phyloP scores from a whole-genome alignment of 2,797 vertebrate species.

The Lacerta agilis region DNA sequence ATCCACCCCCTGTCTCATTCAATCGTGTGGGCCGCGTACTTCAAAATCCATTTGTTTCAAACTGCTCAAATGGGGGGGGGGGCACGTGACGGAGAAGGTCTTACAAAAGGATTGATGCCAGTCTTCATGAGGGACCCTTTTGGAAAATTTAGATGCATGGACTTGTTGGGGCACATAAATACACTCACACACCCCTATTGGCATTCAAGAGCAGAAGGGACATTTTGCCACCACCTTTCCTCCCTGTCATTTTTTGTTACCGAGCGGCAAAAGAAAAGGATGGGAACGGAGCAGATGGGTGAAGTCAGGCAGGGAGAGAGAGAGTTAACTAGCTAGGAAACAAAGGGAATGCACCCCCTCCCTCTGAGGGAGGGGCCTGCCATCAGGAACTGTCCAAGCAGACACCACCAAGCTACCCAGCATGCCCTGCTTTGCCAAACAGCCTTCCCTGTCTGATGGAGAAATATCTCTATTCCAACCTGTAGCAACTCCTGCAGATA shows the following conservation, averaged over 20 bases:
- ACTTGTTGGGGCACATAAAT: conserved; percentile 28
- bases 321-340: conserved; percentile 74
- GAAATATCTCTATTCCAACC: background rate
- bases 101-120: conserved; percentile 45
- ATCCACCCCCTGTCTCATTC: conserved; percentile 66
- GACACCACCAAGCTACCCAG: conserved; percentile 56
- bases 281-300: conserved; percentile 66
- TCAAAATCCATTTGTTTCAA: conserved; percentile 67
- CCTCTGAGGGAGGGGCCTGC: conserved; percentile 67
- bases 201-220: background rate
- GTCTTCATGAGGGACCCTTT: conserved; percentile 31
- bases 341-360: conserved; percentile 70
- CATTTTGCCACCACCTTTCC: background rate
- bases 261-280: conserved; percentile 33
- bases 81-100: background rate
- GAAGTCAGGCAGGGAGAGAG: conserved; percentile 66
- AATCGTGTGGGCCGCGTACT: conserved; percentile 57
- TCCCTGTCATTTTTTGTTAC: conserved; percentile 16
- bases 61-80: conserved; percentile 29
- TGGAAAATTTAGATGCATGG: conserved; percentile 15
- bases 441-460: background rate
- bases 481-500: background rate
- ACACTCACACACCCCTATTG: background rate
- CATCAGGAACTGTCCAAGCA: conserved; percentile 68
- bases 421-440: conserved; percentile 65